Evolutionary conservation across 2,888 invertebrate species (phyloP), one percentile per base, ranked within the genome.

Genomic region (Drosophila fulvimacula): DNA sequence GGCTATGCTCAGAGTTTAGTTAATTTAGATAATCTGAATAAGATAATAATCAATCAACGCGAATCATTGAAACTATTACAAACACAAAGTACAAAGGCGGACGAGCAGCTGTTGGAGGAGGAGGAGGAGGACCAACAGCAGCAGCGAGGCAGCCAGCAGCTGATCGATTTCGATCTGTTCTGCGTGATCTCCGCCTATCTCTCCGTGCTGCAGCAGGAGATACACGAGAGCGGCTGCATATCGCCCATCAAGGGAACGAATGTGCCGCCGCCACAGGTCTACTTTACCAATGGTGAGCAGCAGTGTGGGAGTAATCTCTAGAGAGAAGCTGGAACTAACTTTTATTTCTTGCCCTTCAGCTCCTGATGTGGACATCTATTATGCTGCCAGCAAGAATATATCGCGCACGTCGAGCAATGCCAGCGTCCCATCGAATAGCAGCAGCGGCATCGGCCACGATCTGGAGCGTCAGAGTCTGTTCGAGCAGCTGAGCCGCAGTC

Each of bases 231-330:
- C 70, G 92, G 92, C n/a, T 93, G 93, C 75, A 92, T 93, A 69
- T 93, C 93, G 30, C 93, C 93, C 27, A 93, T 93, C 6, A 93
- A 93, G 71, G 93, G 93, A 17, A 93, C 92, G 19, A 93, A 93
- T 89, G 90, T 93, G 58, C 92, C 93, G 41, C 93, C 93, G 19
- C 93, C 93, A 27, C 93, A 93, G 11, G 92, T 93, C 15, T 93
- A 92, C 76, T 89, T 93, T 46, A 91, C 93, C 46, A 93, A 93
- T 73, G 92, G 93, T 92, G 71, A 73, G 69, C 15, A 52, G 10
- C n/a, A n/a, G n/a, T n/a, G n/a, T 0, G 3, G 3, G 3, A 21
- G 2, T 5, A 3, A 17, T 1, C 2, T 32, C 5, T 21, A 5
- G 9, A 32, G n/a, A 4, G 11, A 19, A 1, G 7, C 0, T 2